Base-by-base conservation (phyloP, 2,888 invertebrate genomes). In the Digitonthophagus gazella region DNA sequence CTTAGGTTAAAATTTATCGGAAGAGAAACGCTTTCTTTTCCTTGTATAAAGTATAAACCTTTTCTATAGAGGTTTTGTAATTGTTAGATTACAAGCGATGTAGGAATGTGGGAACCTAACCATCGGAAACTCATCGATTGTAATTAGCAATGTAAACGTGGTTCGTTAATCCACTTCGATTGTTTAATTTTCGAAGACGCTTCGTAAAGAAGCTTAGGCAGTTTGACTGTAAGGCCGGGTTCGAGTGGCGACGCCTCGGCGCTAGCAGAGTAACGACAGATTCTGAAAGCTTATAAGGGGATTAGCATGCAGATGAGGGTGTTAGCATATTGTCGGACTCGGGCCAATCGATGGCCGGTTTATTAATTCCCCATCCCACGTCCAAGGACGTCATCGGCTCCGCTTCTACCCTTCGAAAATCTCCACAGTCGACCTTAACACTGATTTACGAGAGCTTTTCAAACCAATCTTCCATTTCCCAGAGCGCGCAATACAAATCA, bases 251-350 rank as follows among this genome's bases (percentile, higher is more conserved):
- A 19, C 19, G 19, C n/a, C n/a, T n/a, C 3, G 20, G 18, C 15
- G 61, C 28, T 44, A 18, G 15, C 15, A 15, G 2, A 58, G 18
- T 18, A 58, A 58, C 20, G 16, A 65, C 28, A 61, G 61, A 61
- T 61, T n/a, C 19, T 18, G 61, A 19, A 58, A 55, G 57, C 71
- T 72, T 74, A 72, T 71, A 72, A 69, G 69, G 64, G 64, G 75
- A 76, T 76, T 75, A 75, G 72, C 72, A 75, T 75, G 74, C 73
- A 74, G 73, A 75, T 74, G 75, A 74, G 75, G 72, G 74, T 73
- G 75, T 75, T 75, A 74, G 74, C 75, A 75, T 74, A 75, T 75
- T 75, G 75, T 71, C 71, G 72, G 61, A 67, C 67, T 28, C 67
- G 71, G 73, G 72, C 72, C 73, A 73, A 74, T 74, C 73, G 71